These are phyloP conservation scores for Drosophila mettleri DNA, from an alignment of 2,888 invertebrate genomes.

Conservation along the genomic window DNA sequence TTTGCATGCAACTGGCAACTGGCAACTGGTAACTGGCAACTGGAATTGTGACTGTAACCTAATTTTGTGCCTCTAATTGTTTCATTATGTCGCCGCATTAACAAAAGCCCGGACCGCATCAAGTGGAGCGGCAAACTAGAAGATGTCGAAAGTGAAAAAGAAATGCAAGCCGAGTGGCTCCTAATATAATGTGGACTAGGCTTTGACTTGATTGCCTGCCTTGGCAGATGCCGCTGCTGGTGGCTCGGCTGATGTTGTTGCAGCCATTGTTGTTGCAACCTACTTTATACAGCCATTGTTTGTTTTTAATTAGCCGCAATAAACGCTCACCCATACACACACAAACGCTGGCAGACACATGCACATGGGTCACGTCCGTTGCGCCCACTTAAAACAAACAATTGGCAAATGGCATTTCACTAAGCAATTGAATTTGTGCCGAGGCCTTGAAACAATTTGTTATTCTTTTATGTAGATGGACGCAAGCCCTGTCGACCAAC, in stretches of 20 bases:
- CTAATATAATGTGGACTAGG: conserved; percentile 29
- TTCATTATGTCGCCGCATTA: conserved; percentile 80
- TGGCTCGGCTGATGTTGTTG: conserved; percentile 29
- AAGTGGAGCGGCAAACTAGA: conserved; percentile 51
- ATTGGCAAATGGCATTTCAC: conserved; percentile 75
- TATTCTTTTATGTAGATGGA: conserved; percentile 55
- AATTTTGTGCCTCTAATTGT: conserved; percentile 82
- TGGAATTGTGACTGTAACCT: conserved; percentile 70
- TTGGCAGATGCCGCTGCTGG: conserved; percentile 35
- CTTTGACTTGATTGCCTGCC: conserved; percentile 69
- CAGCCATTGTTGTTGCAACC: conserved; percentile 68
- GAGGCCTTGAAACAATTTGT: conserved; percentile 80
- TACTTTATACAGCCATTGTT: conserved; percentile 78
- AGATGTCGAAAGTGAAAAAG: conserved; percentile 65
- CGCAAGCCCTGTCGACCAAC: not conserved
- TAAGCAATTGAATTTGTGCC: conserved; percentile 73
- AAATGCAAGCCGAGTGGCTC: conserved; percentile 32
- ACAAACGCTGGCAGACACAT: conserved; percentile 24
- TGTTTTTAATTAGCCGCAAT: conserved; percentile 83
- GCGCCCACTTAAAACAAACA: conserved; percentile 77
- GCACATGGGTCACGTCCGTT: conserved; percentile 48
- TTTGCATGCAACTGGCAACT: conserved; percentile 59
- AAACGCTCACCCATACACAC: conserved; percentile 54
- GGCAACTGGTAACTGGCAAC: conserved; percentile 13
- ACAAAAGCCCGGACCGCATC: conserved; percentile 54